Percentiles rank a stretch among this genome's conserved stretches.
phyloP scores from a whole-genome alignment of 2,888 invertebrate genomes.

The Lamproptera curius region DNA sequence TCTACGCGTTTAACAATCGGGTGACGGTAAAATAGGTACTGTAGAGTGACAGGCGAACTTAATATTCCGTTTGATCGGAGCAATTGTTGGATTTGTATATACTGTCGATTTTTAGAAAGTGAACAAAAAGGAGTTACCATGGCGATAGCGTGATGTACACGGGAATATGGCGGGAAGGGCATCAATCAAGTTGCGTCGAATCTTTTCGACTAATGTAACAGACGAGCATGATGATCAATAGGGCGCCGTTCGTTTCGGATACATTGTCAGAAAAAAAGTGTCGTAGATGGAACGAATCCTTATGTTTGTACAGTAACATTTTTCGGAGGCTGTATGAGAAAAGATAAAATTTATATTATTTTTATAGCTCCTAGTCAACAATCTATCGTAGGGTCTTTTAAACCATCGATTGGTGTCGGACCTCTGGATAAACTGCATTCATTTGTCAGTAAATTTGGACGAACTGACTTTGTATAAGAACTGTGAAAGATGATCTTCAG shows the following conservation, averaged over 20 bases:
- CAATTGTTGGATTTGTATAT: slow-evolving; percentile 76
- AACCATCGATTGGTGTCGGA: too few relatives aligned
- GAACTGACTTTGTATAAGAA: too few relatives aligned
- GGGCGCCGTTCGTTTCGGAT: slow-evolving; percentile 27
- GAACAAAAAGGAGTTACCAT: slow-evolving; percentile 27
- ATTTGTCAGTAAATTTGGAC: too few relatives aligned
- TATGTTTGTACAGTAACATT: too few relatives aligned
- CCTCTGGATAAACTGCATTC: too few relatives aligned
- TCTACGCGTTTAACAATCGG: slow-evolving; percentile 26
- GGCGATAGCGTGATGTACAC: slow-evolving; percentile 20
- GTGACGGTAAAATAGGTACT: slow-evolving; percentile 52
- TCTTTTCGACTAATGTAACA: slow-evolving; percentile 49
- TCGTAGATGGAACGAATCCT: too few relatives aligned
- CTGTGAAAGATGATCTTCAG: too few relatives aligned
- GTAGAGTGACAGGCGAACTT: slow-evolving; percentile 76
- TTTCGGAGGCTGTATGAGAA: too few relatives aligned
- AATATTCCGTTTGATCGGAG: slow-evolving; percentile 76
- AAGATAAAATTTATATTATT: too few relatives aligned
- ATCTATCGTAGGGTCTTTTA: too few relatives aligned
- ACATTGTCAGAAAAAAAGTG: too few relatives aligned
- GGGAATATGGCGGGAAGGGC: slow-evolving; percentile 48
- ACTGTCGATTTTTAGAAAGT: slow-evolving; percentile 66
- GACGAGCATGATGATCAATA: slow-evolving; percentile 59
- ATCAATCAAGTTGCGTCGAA: slow-evolving; percentile 63
- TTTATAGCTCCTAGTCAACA: too few relatives aligned